Base-by-base conservation (phyloP, 2,797 vertebrate genomes). In the Lophius americanus region DNA sequence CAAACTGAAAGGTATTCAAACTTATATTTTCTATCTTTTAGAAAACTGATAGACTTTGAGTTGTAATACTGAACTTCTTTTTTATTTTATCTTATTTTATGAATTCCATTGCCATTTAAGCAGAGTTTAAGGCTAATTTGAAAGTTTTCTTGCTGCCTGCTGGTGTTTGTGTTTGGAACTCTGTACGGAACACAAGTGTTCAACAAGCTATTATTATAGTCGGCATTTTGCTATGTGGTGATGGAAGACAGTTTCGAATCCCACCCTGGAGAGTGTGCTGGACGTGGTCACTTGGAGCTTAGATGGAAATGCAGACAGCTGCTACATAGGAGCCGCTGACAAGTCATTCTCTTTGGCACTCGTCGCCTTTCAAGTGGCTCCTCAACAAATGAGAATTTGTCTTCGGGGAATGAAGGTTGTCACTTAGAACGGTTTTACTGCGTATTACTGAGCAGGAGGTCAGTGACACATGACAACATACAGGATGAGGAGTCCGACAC, bases 391-490 rank as follows among this genome's bases (percentile, higher is more conserved):
- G 50, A 72, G 60, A 70, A 72, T 81, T 70, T 79, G 81, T 87
- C 83, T 79, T 64, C 70, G 39, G 61, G 75, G 85, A 86, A 77
- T 64, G 79, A 87, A 78, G 81, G 69, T 74, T 87, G 88, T 90
- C 87, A 84, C 85, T 87, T 83, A 70, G 79, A 75, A 55, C 50
- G 71, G 67, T 74, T 84, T 79, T 72, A 48, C 79, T 76, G 80
- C 84, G 82, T 86, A 84, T 89, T 88, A 88, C 77, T 74, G 68
- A 75, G 75, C 38, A 13, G 76, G 59, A 70, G 79, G 76, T 83
- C 86, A 73, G 67, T 76, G 84, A 86, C 84, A 85, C 83, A 79
- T 89, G 86, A 90, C 90, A 85, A 76, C 84, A 86, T 64, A 70
- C 61, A 57, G 71, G 64, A 59, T 68, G 80, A 87, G 79, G 70